phyloP scores from a whole-genome alignment of 2,888 invertebrate species.

The Drosophila mettleri region DNA sequence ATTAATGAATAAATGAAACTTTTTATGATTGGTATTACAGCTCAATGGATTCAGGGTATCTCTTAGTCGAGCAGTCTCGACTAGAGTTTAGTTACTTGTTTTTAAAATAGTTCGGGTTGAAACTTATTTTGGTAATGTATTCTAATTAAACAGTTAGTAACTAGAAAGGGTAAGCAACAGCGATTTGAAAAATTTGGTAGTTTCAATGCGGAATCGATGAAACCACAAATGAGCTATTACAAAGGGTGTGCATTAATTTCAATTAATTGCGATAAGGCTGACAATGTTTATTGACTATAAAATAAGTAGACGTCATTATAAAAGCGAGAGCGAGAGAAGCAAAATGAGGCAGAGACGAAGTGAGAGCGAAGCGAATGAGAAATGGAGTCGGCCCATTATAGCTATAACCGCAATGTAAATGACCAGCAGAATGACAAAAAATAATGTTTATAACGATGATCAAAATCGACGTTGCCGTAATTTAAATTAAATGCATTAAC shows the following conservation, averaged over 20 bases:
- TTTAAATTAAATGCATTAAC: constrained; percentile 77
- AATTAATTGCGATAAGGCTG: constrained; percentile 73
- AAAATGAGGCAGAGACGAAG: background rate
- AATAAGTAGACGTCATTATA: constrained; percentile 44
- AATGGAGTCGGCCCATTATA: constrained; percentile 11
- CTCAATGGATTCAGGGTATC: too few species aligned
- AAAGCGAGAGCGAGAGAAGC: background rate
- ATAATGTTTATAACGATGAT: constrained; percentile 57
- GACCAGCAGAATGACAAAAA: constrained; percentile 50
- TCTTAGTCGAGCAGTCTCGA: too few species aligned
- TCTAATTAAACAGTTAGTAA: constrained; percentile 12
- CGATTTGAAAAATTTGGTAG: background rate
- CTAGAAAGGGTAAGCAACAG: background rate
- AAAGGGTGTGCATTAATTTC: constrained; percentile 68
- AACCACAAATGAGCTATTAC: constrained; percentile 56
- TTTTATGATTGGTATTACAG: too few species aligned
- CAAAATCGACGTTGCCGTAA: constrained; percentile 68
- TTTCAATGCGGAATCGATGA: constrained; percentile 5
- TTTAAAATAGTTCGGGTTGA: too few species aligned
- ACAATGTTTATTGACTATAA: constrained; percentile 74
- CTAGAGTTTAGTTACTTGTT: too few species aligned
- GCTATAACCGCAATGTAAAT: constrained; percentile 56
- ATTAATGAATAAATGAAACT: too few species aligned
- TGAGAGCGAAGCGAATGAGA: background rate
- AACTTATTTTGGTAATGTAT: background rate